A percentile compares a stretch with the other conserved stretches of the same genome.
Conservation (phyloP, 2,797 vertebrate genomes). For the Diglossa cyanea region DNA sequence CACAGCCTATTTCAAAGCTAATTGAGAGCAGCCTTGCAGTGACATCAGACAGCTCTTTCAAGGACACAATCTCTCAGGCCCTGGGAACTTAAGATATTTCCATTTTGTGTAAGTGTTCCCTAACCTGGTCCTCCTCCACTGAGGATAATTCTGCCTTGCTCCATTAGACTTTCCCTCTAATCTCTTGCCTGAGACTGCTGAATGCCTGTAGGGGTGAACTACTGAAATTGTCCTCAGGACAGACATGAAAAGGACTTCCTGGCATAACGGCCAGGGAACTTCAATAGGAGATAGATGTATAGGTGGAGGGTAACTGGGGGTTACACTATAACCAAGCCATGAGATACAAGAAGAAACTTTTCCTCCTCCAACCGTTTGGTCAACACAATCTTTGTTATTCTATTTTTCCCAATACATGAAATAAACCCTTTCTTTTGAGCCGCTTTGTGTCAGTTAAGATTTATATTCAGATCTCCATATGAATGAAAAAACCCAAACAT, state of each 20-base stretch:
- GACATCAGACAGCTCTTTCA: neutral
- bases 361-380: neutral
- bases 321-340: neutral
- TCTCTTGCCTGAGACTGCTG: neutral
- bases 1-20: neutral
- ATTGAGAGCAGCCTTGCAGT: neutral
- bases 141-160: neutral
- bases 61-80: neutral
- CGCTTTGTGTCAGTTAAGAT: neutral
- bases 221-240: neutral
- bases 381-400: neutral
- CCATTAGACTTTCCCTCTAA: neutral
- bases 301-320: neutral
- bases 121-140: neutral
- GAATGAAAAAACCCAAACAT: neutral
- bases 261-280: neutral
- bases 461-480: neutral
- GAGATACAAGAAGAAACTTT: neutral
- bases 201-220: neutral
- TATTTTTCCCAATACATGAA: neutral
- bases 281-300: neutral
- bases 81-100: fast-evolving
- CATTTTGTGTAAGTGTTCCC: neutral
- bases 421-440: neutral
- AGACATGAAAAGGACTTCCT: neutral